Evolutionary conservation across 1,140 invertebrate species (phyloP).

Genomic region (Formica selysi): DNA sequence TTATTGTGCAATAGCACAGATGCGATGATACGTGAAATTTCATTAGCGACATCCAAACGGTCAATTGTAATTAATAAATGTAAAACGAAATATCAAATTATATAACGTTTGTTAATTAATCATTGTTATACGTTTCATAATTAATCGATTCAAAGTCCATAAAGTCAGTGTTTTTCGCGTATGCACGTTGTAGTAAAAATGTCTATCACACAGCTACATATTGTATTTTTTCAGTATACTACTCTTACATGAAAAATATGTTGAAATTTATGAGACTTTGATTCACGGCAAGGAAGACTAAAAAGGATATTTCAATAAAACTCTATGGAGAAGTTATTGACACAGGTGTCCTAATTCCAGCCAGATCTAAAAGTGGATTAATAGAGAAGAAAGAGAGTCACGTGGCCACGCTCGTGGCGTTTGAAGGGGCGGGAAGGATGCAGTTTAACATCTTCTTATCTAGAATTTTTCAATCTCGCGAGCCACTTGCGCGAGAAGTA

Average conservation of each 20-base stretch:
- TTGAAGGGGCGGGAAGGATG: constrained; percentile 46
- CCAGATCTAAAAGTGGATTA: constrained; percentile 6
- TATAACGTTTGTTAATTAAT: constrained; percentile 25
- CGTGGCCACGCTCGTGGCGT: not conserved
- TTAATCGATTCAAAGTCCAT: constrained; percentile 23
- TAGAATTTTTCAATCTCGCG: constrained; percentile 81
- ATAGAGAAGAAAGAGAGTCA: not conserved
- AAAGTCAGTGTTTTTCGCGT: not conserved
- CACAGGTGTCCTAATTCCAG: not conserved
- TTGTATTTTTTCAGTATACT: not conserved
- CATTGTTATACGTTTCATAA: not conserved
- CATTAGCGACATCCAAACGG: not conserved
- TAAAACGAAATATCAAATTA: constrained; percentile 3
- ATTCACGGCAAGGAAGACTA: not conserved
- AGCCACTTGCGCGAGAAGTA: constrained; percentile 73
- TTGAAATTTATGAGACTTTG: constrained; percentile 17
- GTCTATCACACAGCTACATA: not conserved
- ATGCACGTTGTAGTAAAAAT: not conserved
- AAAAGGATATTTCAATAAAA: not conserved
- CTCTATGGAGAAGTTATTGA: not conserved
- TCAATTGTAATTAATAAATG: constrained; percentile 15
- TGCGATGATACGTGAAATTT: constrained; percentile 25
- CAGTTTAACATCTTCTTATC: constrained; percentile 79
- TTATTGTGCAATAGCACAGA: not conserved
- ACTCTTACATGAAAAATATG: not conserved